phyloP scores from a whole-genome alignment of 2,888 invertebrate genomes.

The Stomorhina lunata region DNA sequence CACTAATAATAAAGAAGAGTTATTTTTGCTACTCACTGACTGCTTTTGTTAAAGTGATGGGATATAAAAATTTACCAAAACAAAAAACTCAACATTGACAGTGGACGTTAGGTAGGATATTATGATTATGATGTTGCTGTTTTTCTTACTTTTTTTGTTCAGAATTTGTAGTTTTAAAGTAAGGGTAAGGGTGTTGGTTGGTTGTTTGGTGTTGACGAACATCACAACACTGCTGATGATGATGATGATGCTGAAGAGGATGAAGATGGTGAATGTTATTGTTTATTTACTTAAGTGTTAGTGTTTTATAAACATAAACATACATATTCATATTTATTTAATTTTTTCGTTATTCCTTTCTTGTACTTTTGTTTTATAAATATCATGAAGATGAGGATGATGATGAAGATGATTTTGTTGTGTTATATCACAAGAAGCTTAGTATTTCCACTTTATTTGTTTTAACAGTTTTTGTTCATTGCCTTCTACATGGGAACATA shows the following conservation, averaged over 20 bases:
- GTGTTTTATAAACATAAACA: not conserved
- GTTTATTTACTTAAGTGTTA: conserved; percentile 5
- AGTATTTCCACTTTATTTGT: not conserved
- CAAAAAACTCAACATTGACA: conserved; percentile 27
- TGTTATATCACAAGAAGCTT: conserved; percentile 6
- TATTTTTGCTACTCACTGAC: conserved; percentile 17
- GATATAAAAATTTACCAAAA: not conserved
- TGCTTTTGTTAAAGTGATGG: not conserved
- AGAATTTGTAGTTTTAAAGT: not conserved
- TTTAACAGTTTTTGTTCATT: not conserved
- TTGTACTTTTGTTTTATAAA: not conserved
- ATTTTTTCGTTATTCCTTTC: not conserved
- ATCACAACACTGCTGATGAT: not conserved
- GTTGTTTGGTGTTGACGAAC: not conserved
- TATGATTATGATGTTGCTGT: conserved; percentile 17
- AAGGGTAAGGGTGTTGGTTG: conserved; percentile 17
- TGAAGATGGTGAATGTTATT: conserved; percentile 29
- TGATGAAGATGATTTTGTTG: conserved; percentile 4
- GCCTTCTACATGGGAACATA: too few relatives aligned
- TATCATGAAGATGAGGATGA: not conserved
- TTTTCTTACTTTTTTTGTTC: not conserved
- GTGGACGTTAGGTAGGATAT: conserved; percentile 13
- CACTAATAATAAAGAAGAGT: conserved; percentile 11
- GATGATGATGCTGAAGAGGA: not conserved
- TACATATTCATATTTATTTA: not conserved